Evolutionary conservation across 2,888 invertebrate genomes (phyloP).

Genomic region (Dolomedes plantarius): DNA sequence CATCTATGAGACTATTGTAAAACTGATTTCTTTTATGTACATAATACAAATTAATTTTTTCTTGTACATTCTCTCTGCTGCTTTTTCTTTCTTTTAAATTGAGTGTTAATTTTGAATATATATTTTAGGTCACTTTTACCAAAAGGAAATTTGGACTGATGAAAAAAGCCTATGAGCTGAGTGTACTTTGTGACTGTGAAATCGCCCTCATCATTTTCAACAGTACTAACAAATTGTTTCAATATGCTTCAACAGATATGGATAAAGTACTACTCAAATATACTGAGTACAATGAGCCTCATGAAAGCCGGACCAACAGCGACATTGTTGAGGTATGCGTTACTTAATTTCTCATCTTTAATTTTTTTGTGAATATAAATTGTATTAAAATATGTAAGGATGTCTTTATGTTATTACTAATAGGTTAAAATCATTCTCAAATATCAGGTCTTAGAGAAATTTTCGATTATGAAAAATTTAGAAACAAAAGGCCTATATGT

Average conservation of each 20-base stretch:
- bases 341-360: background rate
- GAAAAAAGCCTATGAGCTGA: slow-evolving; percentile 99
- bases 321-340: slow-evolving; percentile 93
- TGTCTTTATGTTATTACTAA: too few species aligned
- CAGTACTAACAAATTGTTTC: slow-evolving; percentile 95
- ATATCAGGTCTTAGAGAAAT: too few species aligned
- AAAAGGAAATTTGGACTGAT: slow-evolving; percentile 99
- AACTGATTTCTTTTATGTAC: too few species aligned
- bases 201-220: slow-evolving; percentile 99
- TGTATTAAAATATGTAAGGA: too few species aligned
- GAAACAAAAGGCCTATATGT: too few species aligned
- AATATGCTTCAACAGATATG: slow-evolving; percentile 99
- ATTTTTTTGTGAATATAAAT: background rate
- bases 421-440: too few species aligned
- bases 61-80: too few species aligned
- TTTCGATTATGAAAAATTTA: too few species aligned
- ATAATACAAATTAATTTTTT: too few species aligned
- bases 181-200: slow-evolving; percentile 99
- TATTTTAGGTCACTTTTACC: slow-evolving; percentile 99
- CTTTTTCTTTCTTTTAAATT: too few species aligned
- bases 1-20: too few species aligned
- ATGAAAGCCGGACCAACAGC: slow-evolving; percentile 99
- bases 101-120: too few species aligned
- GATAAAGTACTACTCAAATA: slow-evolving; percentile 99
- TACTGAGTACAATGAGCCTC: slow-evolving; percentile 99